Conservation (phyloP, 2,113 vertebrate genomes). For the Noturus placidus region DNA sequence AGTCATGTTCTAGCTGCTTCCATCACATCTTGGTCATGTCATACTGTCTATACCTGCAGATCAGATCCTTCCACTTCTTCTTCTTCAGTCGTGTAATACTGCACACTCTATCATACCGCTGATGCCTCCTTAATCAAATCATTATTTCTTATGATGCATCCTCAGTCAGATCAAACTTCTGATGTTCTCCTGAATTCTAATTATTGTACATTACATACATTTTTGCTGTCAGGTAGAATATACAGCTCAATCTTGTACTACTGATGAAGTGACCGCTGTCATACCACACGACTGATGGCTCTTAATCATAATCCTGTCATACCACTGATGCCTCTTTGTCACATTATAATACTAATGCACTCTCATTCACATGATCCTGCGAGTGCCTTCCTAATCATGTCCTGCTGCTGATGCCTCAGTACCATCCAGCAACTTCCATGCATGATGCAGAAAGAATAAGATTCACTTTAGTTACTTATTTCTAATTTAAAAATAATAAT, state of each 20-base stretch:
- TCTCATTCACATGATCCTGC: neutral
- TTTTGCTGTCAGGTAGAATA: neutral
- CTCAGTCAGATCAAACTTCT: neutral
- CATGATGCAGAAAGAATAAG: neutral
- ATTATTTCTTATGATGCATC: neutral
- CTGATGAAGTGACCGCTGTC: neutral
- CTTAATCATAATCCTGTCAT: conserved; percentile 5
- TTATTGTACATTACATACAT: neutral
- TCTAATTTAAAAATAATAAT: neutral
- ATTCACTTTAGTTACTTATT: neutral
- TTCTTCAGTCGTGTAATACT: neutral
- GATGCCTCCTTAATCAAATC: neutral
- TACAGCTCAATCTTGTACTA: neutral
- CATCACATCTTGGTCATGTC: neutral
- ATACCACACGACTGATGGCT: neutral
- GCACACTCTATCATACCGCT: neutral
- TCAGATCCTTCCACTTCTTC: neutral
- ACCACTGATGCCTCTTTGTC: neutral
- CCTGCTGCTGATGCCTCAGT: neutral
- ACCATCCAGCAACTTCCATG: neutral
- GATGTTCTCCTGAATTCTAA: neutral
- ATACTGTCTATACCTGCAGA: neutral
- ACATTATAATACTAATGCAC: neutral
- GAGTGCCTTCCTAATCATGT: neutral
- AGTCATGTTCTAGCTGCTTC: neutral